phyloP scores from a whole-genome alignment of 2,113 vertebrate genomes.

The Xyliphius kryptos region DNA sequence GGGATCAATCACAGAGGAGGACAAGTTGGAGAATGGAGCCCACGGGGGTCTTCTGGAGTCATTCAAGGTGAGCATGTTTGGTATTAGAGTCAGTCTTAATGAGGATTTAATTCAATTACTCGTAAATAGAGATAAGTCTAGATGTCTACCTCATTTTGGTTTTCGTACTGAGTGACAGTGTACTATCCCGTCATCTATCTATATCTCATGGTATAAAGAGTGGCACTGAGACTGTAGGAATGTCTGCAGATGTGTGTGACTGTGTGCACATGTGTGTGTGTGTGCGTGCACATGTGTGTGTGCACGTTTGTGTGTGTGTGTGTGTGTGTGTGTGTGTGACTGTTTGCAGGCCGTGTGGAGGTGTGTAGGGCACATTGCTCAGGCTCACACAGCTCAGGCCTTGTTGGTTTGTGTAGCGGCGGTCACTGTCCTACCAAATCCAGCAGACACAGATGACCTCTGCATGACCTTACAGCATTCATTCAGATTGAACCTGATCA shows the following conservation, averaged over 20 bases:
- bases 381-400: slow-evolving; percentile 51
- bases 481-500: background rate
- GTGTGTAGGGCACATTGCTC: slow-evolving; percentile 40
- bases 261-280: slow-evolving; percentile 14
- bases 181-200: too few species aligned
- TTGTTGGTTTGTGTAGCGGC: slow-evolving; percentile 53
- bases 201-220: too few species aligned
- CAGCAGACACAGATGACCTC: slow-evolving; percentile 43
- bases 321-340: slow-evolving; percentile 28
- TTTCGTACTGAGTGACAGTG: too few species aligned
- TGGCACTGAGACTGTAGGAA: too few species aligned
- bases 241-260: background rate
- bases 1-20: slow-evolving; percentile 74
- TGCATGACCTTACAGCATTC: slow-evolving; percentile 21
- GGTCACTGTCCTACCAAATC: slow-evolving; percentile 43
- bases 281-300: slow-evolving; percentile 25
- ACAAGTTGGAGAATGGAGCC: slow-evolving; percentile 84
- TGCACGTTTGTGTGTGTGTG: slow-evolving; percentile 21
- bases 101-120: too few species aligned
- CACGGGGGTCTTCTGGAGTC: slow-evolving; percentile 86
- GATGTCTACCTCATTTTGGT: too few species aligned
- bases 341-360: slow-evolving; percentile 57
- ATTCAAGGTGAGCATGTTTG: slow-evolving; percentile 75
- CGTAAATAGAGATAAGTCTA: too few species aligned
- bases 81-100: too few species aligned